Percentiles rank a stretch among this genome's conserved stretches.
Conservation (phyloP, 53 echinoderm and acorn worm genomes). For the Arbacia lixula region DNA sequence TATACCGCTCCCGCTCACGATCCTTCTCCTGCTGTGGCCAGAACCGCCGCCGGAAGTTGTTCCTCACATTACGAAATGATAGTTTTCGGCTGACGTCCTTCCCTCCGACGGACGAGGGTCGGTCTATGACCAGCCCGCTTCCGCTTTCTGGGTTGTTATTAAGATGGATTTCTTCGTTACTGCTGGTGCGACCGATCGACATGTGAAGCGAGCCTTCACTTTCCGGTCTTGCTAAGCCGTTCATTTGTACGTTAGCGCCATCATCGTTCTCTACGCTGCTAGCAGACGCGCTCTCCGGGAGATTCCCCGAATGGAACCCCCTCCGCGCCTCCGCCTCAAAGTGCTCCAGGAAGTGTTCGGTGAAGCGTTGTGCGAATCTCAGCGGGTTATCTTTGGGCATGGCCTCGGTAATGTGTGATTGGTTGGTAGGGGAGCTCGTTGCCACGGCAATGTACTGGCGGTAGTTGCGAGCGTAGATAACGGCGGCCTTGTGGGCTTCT, state of each 20-base stretch:
- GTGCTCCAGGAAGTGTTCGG: constrained; percentile 95
- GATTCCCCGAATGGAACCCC: constrained; percentile 72
- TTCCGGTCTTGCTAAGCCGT: constrained; percentile 50
- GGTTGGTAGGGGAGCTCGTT: constrained; percentile 35
- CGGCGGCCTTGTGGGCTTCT: constrained; percentile 89
- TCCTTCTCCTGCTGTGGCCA: constrained; percentile 57
- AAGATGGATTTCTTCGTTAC: constrained; percentile 52
- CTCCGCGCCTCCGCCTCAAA: constrained; percentile 85
- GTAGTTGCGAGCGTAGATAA: constrained; percentile 71
- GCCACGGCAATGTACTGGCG: constrained; percentile 61
- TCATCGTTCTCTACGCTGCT: constrained; percentile 54
- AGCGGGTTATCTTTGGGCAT: constrained; percentile 72
- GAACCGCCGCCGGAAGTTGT: constrained; percentile 77
- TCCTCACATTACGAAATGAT: constrained; percentile 88
- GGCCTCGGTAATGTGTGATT: constrained; percentile 37
- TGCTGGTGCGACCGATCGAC: constrained; percentile 50
- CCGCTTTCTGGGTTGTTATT: constrained; percentile 11
- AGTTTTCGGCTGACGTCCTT: constrained; percentile 74
- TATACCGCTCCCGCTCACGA: constrained; percentile 45
- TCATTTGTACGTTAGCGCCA: constrained; percentile 37
- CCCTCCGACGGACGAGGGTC: constrained; percentile 29
- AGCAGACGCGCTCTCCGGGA: constrained; percentile 46
- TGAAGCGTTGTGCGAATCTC: constrained; percentile 82
- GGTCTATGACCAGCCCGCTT: background rate
- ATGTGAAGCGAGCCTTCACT: constrained; percentile 51